These are phyloP conservation scores for Tribolium castaneum DNA, from an alignment of 1,140 invertebrate genomes.

Conservation along the genomic window DNA sequence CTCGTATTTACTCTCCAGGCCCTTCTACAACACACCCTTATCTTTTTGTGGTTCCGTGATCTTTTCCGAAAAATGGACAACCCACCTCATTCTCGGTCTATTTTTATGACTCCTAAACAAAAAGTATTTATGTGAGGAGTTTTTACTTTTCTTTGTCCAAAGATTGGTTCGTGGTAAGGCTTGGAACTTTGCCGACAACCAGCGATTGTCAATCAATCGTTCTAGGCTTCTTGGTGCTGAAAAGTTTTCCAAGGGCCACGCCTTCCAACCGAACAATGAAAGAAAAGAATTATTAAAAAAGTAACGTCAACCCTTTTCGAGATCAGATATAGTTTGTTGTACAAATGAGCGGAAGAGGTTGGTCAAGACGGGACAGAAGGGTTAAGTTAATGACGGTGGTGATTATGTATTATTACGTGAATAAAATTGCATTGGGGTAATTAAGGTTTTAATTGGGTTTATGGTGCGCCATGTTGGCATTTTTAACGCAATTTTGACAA, in stretches of 20 bases:
- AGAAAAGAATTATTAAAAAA: background rate
- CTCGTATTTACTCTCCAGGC: background rate
- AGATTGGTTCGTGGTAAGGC: too few relatives aligned
- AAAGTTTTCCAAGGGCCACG: background rate
- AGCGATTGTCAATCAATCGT: background rate
- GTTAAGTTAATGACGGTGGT: slow-evolving; percentile 12
- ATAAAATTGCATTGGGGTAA: background rate
- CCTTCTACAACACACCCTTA: background rate
- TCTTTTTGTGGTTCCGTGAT: slow-evolving; percentile 1
- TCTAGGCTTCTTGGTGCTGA: background rate
- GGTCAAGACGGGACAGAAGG: slow-evolving; percentile 1
- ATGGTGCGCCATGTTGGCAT: background rate
- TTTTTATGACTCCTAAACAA: background rate
- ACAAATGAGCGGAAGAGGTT: slow-evolving; percentile 1
- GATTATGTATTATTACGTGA: slow-evolving; percentile 20
- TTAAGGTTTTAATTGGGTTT: background rate
- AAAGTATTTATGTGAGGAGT: too few relatives aligned
- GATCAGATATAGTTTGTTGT: background rate
- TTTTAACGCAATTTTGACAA: background rate
- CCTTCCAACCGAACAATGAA: background rate
- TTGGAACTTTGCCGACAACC: background rate
- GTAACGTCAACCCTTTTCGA: background rate
- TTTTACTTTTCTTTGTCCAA: too few relatives aligned
- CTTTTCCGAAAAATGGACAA: background rate
- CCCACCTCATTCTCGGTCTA: background rate